These are phyloP conservation scores for Takifugu flavidus DNA, from an alignment of 2,113 vertebrate genomes.

Conservation along the genomic window DNA sequence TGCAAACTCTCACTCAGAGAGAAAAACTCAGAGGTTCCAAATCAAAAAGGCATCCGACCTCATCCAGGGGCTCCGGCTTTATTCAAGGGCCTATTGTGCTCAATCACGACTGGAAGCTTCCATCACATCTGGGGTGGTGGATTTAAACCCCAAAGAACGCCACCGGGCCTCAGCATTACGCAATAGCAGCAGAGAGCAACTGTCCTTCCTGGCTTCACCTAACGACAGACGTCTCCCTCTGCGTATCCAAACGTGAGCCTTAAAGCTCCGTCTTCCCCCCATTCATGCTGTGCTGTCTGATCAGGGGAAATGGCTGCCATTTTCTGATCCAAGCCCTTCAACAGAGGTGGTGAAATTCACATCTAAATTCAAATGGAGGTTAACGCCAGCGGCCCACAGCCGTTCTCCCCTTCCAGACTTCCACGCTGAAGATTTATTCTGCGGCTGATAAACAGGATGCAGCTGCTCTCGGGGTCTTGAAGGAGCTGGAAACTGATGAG, in stretches of 20 bases:
- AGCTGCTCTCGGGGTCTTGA: conserved; percentile 72
- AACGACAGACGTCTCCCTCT: conserved; percentile 13
- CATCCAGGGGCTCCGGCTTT: conserved; percentile 67
- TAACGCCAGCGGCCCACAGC: conserved; percentile 44
- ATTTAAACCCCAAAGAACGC: conserved; percentile 22
- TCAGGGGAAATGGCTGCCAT: conserved; percentile 57
- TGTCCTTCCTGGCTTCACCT: conserved; percentile 28
- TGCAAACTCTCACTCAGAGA: conserved; percentile 72
- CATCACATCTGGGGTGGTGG: conserved; percentile 4
- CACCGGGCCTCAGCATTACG: conserved; percentile 4
- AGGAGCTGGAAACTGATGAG: conserved; percentile 44
- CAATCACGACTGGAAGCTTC: conserved; percentile 67
- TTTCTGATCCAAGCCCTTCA: conserved; percentile 60
- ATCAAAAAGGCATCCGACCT: conserved; percentile 71
- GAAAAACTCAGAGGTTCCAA: conserved; percentile 70
- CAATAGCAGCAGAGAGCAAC: conserved; percentile 28
- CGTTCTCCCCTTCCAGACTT: conserved; percentile 47
- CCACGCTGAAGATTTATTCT: conserved; percentile 63
- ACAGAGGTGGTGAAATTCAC: conserved; percentile 58
- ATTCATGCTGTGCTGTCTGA: conserved; percentile 43
- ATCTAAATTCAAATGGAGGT: conserved; percentile 70
- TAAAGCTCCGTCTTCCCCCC: conserved; percentile 30
- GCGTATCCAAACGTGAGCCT: conserved; percentile 29
- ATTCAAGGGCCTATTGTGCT: conserved; percentile 76
- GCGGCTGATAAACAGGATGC: conserved; percentile 77